Base-by-base conservation (phyloP, 2,113 vertebrate species). In the Oenanthe oenanthe region DNA sequence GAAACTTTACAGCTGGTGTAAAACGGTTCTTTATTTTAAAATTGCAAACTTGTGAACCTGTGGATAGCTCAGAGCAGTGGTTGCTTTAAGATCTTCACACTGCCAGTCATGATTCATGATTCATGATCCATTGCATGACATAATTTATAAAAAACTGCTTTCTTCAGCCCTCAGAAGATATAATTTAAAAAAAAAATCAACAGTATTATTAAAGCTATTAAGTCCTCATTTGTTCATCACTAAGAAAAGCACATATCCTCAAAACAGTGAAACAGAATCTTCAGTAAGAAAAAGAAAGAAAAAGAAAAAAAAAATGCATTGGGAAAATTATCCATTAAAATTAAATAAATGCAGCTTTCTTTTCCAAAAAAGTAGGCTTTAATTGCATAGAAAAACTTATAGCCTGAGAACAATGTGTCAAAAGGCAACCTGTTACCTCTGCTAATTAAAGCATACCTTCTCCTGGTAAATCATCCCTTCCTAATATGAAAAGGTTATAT, bases 401-500 rank as follows among this genome's bases (percentile, higher is more conserved):
- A 79, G 73, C 2, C 56, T 2, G 0, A 91, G 12, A 78, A 65
- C 9, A 78, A 74, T 3, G 3, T 56, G 29, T 42, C 56, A 85
- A 80, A 88, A 88, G 8, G n/a, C 25, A 88, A 86, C 4, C 24
- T 29, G n/a, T 58, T 78, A 54, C 70, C 25, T 43, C 32, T 32
- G 32, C 42, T 83, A 74, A 20, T 71, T 78, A 85, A 90, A 88
- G 87, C 96, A 89, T 97, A 99, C 99, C 98, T 98, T 98, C 96
- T 60, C 99, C 99, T 0, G 98, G 98, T 87, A 98, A 90, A 70
- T 98, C 98, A 94, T 99, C 98, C 16, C 99, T 98, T 87, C 98
- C 98, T 29, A 98, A 90, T 90, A 99, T 98, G 88, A 99, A 99
- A 20, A 99, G 98, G 66, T 97, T 98, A 91, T 99, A 99, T 71